These are phyloP conservation scores for Clunio marinus DNA, from an alignment of 2,888 invertebrate species.

Conservation along the genomic window DNA sequence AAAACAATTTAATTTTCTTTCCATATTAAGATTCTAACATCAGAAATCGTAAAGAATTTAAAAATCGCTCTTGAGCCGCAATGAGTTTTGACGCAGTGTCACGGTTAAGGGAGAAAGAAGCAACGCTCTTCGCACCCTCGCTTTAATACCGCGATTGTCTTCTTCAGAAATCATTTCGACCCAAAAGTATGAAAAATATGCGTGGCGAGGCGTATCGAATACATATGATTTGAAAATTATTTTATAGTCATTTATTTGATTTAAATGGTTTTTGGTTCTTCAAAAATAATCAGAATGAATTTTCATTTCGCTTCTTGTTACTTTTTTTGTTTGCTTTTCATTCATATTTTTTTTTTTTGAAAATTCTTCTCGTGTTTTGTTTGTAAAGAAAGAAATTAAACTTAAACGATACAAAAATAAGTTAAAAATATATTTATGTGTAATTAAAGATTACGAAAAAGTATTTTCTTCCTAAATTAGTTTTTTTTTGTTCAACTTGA, in stretches of 20 bases:
- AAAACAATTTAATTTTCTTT: not conserved
- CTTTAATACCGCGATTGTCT: too few species aligned
- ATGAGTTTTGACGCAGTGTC: not conserved
- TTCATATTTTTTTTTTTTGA: conserved; percentile 4
- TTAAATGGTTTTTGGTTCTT: conserved; percentile 36
- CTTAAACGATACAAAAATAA: not conserved
- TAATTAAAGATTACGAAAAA: not conserved
- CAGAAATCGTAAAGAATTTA: not conserved
- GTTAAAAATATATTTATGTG: not conserved
- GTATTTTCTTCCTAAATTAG: conserved; percentile 15
- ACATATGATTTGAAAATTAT: conserved; percentile 23
- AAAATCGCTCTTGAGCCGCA: not conserved
- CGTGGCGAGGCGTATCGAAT: conserved; percentile 33
- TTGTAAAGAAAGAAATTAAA: too few species aligned
- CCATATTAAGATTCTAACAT: not conserved
- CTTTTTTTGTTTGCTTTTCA: conserved; percentile 13
- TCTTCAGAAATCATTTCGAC: not conserved
- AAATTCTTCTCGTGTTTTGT: not conserved
- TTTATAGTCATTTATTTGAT: conserved; percentile 25
- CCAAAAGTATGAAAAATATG: conserved; percentile 19
- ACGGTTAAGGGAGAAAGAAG: not conserved
- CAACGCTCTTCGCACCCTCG: not conserved
- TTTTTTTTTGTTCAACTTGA: not conserved
- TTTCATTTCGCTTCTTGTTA: conserved; percentile 7
- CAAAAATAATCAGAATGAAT: conserved; percentile 25